Percentiles rank a stretch among this genome's conserved stretches.
Conservation (phyloP, 2,113 vertebrate genomes). For the Ellobius talpinus region DNA sequence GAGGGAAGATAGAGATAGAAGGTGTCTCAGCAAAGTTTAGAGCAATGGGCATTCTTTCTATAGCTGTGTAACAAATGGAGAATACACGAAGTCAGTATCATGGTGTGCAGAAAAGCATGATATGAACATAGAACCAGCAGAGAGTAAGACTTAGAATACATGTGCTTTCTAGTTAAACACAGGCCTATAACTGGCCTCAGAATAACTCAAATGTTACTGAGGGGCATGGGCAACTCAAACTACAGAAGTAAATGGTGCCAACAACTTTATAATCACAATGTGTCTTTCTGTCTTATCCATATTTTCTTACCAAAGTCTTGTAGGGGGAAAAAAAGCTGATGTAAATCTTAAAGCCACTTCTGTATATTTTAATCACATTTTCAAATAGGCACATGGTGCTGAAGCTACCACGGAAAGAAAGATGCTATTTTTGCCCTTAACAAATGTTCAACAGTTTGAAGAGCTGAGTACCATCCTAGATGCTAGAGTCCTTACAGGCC, state of each 20-base stretch:
- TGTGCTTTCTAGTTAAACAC: background rate
- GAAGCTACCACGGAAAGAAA: background rate
- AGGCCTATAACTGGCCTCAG: too few species aligned
- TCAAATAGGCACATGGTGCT: background rate
- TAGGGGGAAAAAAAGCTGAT: background rate
- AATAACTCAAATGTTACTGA: background rate
- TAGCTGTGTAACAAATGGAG: background rate
- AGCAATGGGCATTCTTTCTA: background rate
- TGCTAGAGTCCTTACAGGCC: background rate
- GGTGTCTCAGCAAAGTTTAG: too few species aligned
- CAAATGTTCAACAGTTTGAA: background rate
- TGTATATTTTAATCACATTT: background rate
- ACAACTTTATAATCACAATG: fast-evolving
- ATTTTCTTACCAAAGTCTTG: background rate
- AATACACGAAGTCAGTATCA: too few species aligned
- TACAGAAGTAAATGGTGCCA: background rate
- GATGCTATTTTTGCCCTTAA: background rate
- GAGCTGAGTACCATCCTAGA: background rate
- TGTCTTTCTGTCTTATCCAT: too few species aligned
- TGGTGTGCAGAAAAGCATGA: fast-evolving
- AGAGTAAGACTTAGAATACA: fast-evolving
- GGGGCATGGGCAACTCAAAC: background rate
- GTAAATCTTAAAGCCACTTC: background rate
- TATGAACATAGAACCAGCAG: fast-evolving
- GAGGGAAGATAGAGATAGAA: background rate